phyloP scores from a whole-genome alignment of 2,113 vertebrate genomes.

The Recurvirostra avosetta region DNA sequence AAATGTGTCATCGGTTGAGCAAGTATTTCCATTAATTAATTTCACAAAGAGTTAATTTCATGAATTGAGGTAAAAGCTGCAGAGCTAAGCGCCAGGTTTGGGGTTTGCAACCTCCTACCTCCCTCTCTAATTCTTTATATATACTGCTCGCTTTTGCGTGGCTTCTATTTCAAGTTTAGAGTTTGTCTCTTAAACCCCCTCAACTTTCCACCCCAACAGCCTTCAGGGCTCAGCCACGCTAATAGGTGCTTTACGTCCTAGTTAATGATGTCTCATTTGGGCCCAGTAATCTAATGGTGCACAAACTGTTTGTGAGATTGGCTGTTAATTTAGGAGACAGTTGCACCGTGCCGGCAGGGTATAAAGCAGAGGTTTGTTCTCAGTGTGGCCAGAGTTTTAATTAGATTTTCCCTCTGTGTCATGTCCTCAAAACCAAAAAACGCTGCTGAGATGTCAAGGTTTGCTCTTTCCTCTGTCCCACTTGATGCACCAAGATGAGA shows the following conservation, averaged over 20 bases:
- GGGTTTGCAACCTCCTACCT: not conserved
- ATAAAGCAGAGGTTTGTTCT: not conserved
- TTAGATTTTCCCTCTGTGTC: not conserved
- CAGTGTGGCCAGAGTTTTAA: not conserved
- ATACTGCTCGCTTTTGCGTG: not conserved
- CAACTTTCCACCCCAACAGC: not conserved
- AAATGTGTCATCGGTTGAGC: not conserved
- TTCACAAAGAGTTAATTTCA: not conserved
- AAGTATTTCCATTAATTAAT: not conserved
- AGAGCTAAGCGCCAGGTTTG: not conserved
- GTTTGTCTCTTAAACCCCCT: not conserved
- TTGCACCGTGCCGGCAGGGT: not conserved
- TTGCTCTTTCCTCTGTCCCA: not conserved
- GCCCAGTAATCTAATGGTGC: not conserved
- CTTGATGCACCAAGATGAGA: accelerated
- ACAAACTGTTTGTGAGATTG: not conserved
- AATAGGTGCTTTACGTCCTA: not conserved
- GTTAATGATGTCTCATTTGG: not conserved
- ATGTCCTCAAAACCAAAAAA: not conserved
- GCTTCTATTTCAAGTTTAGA: not conserved
- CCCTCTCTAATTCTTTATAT: not conserved
- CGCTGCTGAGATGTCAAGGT: accelerated
- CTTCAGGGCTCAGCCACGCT: not conserved
- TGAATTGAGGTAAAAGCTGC: not conserved
- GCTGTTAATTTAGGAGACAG: not conserved